Conservation (phyloP, 1,140 invertebrate genomes). For the Penaeus japonicus region DNA sequence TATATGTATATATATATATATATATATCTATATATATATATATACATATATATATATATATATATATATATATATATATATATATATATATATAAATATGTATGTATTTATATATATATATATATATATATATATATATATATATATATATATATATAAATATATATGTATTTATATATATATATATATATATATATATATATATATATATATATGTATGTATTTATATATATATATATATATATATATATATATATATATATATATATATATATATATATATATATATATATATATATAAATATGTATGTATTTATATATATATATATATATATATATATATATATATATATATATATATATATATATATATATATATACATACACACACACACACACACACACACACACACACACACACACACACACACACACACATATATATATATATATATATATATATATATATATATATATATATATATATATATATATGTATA, state of each 20-base stretch:
- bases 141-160: background rate
- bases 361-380: slow-evolving; percentile 30
- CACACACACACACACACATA: too few relatives aligned
- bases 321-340: slow-evolving; percentile 30
- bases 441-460: too few relatives aligned
- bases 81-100: background rate
- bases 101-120: background rate
- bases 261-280: background rate
- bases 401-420: too few relatives aligned
- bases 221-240: background rate
- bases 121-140: background rate
- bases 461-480: too few relatives aligned
- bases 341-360: slow-evolving; percentile 30
- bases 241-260: background rate
- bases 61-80: background rate
- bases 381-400: too few relatives aligned
- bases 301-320: slow-evolving; percentile 14
- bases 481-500: too few relatives aligned
- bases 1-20: background rate
- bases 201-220: background rate
- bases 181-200: background rate
- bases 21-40: background rate
- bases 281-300: slow-evolving; percentile 24
- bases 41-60: background rate
- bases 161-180: background rate